phyloP scores from a whole-genome alignment of 1,140 invertebrate species.

The Coptotermes formosanus region DNA sequence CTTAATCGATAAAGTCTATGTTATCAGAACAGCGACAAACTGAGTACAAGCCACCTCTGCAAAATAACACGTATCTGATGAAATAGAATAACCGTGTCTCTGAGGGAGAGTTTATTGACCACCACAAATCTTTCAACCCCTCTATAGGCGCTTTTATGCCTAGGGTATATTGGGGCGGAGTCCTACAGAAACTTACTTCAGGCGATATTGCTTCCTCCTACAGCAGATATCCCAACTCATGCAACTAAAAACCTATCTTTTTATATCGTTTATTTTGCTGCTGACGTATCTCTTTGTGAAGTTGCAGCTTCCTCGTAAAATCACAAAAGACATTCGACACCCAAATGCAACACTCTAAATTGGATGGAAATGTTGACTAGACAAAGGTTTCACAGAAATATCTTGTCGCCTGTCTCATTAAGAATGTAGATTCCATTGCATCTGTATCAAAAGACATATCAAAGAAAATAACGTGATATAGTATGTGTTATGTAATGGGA shows the following conservation, averaged over 20 bases:
- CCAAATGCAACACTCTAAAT: not conserved
- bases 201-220: not conserved
- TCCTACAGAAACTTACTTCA: not conserved
- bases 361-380: not conserved
- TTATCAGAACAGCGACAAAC: no score
- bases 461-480: not conserved
- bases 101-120: not conserved
- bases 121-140: not conserved
- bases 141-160: not conserved
- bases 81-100: not conserved
- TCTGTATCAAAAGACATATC: not conserved
- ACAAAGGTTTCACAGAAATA: not conserved
- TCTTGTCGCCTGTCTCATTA: not conserved
- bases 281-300: not conserved
- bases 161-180: not conserved
- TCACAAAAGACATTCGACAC: not conserved
- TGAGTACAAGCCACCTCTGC: no score
- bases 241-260: not conserved
- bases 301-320: not conserved
- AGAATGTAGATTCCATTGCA: not conserved
- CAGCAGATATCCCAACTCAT: not conserved
- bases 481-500: no score
- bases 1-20: no score
- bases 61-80: no score
- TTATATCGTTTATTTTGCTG: not conserved